These are phyloP conservation scores for Drosophila sp. DNA, from an alignment of 1,140 invertebrate species.

Conservation along the genomic window DNA sequence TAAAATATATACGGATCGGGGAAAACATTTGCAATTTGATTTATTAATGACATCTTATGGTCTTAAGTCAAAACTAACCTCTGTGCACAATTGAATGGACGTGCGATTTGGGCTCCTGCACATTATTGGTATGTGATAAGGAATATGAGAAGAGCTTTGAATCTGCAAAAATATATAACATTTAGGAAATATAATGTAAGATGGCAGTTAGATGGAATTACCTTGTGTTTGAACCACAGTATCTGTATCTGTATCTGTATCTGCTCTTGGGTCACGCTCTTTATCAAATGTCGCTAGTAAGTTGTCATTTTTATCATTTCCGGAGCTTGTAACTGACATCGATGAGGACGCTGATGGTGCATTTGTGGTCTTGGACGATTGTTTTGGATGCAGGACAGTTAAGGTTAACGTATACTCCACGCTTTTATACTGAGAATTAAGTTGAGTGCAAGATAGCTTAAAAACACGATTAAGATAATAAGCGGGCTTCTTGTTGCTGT, in stretches of 20 bases:
- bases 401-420: slow-evolving; percentile 94
- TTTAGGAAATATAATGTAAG: background rate
- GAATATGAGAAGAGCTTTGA: slow-evolving; percentile 79
- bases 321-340: slow-evolving; percentile 3
- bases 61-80: slow-evolving; percentile 49
- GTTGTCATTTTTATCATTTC: slow-evolving; percentile 34
- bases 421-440: slow-evolving; percentile 96
- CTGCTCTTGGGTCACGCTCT: slow-evolving; percentile 7
- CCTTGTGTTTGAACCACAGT: slow-evolving; percentile 45
- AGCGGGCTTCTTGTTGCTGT: slow-evolving; percentile 96
- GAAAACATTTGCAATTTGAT: background rate
- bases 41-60: background rate
- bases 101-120: slow-evolving; percentile 77
- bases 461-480: slow-evolving; percentile 97
- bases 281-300: slow-evolving; percentile 31
- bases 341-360: slow-evolving; percentile 23
- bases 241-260: no score
- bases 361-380: slow-evolving; percentile 75
- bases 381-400: slow-evolving; percentile 92
- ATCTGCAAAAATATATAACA: slow-evolving; percentile 53
- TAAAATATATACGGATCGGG: slow-evolving; percentile 2
- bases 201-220: slow-evolving; percentile 4
- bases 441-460: slow-evolving; percentile 96
- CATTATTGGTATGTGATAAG: slow-evolving; percentile 73
- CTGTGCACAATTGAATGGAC: slow-evolving; percentile 72